A percentile compares a stretch with the other conserved stretches of the same genome.
These are phyloP conservation scores for Pristionchus japonicus DNA, from an alignment of 2,888 invertebrate species.

Conservation along the genomic window DNA sequence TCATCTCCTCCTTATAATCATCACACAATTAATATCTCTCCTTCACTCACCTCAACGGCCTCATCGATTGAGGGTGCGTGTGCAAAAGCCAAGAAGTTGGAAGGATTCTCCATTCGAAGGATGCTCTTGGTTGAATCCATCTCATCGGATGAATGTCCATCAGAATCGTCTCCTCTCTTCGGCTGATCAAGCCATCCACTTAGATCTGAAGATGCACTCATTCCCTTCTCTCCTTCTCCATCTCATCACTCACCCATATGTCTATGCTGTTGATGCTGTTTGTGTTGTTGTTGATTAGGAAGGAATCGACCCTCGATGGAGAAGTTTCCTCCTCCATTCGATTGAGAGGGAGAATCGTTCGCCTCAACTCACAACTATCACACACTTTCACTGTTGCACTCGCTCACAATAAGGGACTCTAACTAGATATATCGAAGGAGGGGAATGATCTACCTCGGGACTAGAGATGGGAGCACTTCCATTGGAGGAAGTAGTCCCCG, in stretches of 20 bases:
- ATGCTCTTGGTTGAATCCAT: neutral
- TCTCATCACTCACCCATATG: neutral
- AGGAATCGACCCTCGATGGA: neutral
- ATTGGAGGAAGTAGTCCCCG: neutral
- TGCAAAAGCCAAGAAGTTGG: neutral
- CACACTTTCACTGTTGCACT: neutral
- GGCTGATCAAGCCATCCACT: neutral
- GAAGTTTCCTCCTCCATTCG: neutral
- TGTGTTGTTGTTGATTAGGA: neutral
- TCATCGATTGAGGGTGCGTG: neutral
- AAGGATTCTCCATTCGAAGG: neutral
- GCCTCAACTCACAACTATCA: neutral
- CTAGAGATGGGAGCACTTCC: neutral
- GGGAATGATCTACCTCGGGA: neutral
- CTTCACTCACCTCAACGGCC: neutral
- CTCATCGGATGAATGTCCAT: neutral
- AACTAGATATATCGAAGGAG: neutral
- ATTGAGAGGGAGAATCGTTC: neutral
- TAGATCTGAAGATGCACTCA: neutral
- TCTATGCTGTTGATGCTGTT: neutral
- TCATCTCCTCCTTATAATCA: neutral
- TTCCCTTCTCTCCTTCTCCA: neutral
- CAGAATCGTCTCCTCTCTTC: neutral
- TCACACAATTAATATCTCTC: too few relatives aligned
- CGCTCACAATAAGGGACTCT: neutral